Evolutionary conservation across 2,888 invertebrate species (phyloP), one percentile per base, ranked within the genome.

Genomic region (Loripinus fragilis): DNA sequence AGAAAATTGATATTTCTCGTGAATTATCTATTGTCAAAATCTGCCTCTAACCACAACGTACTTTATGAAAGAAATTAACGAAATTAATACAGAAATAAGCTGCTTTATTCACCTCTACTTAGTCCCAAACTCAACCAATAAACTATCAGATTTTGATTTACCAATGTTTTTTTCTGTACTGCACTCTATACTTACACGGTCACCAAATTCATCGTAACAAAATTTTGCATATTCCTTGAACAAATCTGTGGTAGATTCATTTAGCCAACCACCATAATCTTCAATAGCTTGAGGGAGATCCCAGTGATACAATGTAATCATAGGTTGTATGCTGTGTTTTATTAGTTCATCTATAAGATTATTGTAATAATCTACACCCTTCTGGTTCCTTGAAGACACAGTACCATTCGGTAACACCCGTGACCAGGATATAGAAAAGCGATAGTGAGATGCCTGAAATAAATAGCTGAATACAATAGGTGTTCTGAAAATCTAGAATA

Each of bases 361-460:
- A 88, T 95, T 96, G 92, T 97, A 97, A 93, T 97, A 97, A 75
- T 95, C 94, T 15, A 97, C 94, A 42, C 95, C 94, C 90, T 96
- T 97, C 42, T 96, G 74, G 52, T 86, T 87, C 33, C 33, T 10
- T 5, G 60, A 60, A 20, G 60, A 12, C 12, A 83, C 75, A 1
- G 90, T 97, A 3, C 88, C 87, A 10, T 94, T 95, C 0, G 97
- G 97, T 80, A 97, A 93, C 66, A 97, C 94, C 68, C 97, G 94
- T 0, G 96, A 93, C 97, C 97, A 97, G 0, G 96, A 95, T 42
- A 94, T 88, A 0, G 94, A 94, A 81, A 94, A 94, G 60, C 94
- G 90, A 73, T 92, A 92, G 71, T 89, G 86, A 12, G 80, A 78
- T 0, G 88, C 86, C 90, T 90, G 74, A 3, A 81, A 74, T 28